Percentiles rank a stretch among this genome's conserved stretches.
phyloP scores from a whole-genome alignment of 2,888 invertebrate genomes.

The Coelopa pilipes region DNA sequence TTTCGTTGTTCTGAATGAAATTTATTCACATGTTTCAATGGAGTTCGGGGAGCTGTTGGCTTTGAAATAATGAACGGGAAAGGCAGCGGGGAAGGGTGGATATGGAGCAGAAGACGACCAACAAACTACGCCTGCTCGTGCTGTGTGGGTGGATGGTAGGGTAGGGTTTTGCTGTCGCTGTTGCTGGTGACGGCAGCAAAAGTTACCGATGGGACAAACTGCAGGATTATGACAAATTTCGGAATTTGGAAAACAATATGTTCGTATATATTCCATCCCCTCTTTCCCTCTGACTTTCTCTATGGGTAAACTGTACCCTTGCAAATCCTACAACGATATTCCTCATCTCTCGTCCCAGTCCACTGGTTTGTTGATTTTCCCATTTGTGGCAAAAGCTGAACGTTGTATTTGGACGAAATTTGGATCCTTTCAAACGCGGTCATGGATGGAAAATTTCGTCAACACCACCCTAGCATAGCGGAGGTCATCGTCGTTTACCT shows the following conservation, averaged over 20 bases:
- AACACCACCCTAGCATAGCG: too few relatives aligned
- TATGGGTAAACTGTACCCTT: background rate
- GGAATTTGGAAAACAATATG: slow-evolving; percentile 15
- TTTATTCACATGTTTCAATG: slow-evolving; percentile 12
- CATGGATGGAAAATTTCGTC: background rate
- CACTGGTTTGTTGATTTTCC: background rate
- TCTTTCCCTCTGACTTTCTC: background rate
- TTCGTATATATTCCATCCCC: background rate
- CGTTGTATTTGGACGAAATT: background rate
- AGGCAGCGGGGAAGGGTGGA: too few relatives aligned
- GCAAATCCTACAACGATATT: background rate
- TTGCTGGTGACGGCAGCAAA: background rate
- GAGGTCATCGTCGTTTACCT: too few relatives aligned
- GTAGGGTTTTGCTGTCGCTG: background rate
- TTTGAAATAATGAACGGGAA: background rate
- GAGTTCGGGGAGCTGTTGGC: background rate
- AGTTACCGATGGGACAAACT: background rate
- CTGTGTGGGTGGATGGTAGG: background rate
- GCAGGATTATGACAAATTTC: slow-evolving; percentile 12
- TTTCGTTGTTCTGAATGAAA: background rate
- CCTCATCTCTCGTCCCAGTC: background rate
- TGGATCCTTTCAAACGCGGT: background rate
- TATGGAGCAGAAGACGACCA: too few relatives aligned
- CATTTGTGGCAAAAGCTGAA: background rate
- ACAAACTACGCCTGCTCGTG: background rate